Evolutionary conservation across 2,797 vertebrate genomes (phyloP), one percentile per base, ranked within the genome.

Genomic region (Syngnathus rostellatus): DNA sequence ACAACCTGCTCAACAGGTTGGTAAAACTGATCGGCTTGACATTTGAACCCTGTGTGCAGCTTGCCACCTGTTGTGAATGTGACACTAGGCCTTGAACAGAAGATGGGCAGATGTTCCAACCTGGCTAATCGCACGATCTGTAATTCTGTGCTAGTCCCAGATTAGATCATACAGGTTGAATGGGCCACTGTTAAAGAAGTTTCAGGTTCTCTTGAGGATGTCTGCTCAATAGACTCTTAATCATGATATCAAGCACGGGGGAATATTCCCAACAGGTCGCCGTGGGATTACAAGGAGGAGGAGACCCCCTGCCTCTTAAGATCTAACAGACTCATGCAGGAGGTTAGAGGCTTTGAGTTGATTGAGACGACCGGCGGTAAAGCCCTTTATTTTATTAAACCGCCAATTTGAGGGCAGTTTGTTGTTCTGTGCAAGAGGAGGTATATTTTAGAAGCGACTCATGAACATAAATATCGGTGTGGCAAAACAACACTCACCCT

Each of bases 401-500:
- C 76, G 70, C 75, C 41, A 45, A 67, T 70, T 43, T 72, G 70
- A 65, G 17, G 57, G 63, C 57, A 17, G 3, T 14, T 43, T n/a
- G 12, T 62, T 14, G 6, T 43, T 43, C 41, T 4, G 11, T 43
- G 41, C 11, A 12, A 4, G 41, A 31, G 31, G 31, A 31, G 31
- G 3, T 31, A 31, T 31, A 31, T 31, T 31, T 31, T 3, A 31
- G 3, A 31, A 31, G 31, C 31, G 3, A 31, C 31, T 31, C 25
- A 16, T 37, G 23, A 31, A 14, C 8, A 3, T 7, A 37, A 57
- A 57, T 53, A 65, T 62, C 2, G 37, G 25, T 4, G 16, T 39
- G 40, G 6, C n/a, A 51, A 54, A 12, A 5, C 65, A 64, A 68
- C 69, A 92, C 95, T 96, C 87, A 97, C 95, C 94, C 87, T 92